A percentile compares a stretch with the other conserved stretches of the same genome.
Conservation (phyloP, 2,888 invertebrate genomes). For the Deladenus siricidicola region DNA sequence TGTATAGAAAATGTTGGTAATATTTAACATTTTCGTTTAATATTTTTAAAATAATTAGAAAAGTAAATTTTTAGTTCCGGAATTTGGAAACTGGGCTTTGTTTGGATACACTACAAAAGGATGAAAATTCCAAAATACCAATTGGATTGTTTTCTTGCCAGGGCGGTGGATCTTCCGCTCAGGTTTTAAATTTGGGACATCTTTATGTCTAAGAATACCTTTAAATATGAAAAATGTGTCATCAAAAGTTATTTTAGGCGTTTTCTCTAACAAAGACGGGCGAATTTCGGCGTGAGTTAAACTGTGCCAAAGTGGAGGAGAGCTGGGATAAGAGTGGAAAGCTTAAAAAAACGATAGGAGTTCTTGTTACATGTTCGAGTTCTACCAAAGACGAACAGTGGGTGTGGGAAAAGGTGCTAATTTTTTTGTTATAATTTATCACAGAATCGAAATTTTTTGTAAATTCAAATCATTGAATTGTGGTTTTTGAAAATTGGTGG, state of each 20-base stretch:
- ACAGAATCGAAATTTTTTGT: too few relatives aligned
- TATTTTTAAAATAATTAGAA: not conserved
- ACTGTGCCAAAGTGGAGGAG: conserved; percentile 34
- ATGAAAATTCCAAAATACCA: conserved; percentile 29
- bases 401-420: too few relatives aligned
- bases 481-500: too few relatives aligned
- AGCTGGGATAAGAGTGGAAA: not conserved
- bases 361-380: not conserved
- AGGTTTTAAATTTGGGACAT: conserved; percentile 30
- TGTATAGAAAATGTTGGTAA: too few relatives aligned
- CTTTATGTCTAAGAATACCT: conserved; percentile 3
- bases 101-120: conserved; percentile 47
- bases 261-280: conserved; percentile 48
- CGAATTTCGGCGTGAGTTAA: conserved; percentile 47
- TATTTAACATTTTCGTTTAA: too few relatives aligned
- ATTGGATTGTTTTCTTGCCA: conserved; percentile 41
- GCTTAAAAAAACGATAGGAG: not conserved
- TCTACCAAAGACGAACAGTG: too few relatives aligned
- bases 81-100: conserved; percentile 35
- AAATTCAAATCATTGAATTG: too few relatives aligned
- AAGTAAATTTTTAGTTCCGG: conserved; percentile 18
- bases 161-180: conserved; percentile 45
- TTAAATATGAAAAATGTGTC: not conserved
- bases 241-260: conserved; percentile 29
- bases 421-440: too few relatives aligned